Percentiles rank a stretch among this genome's conserved stretches.
Evolutionary conservation across 2,797 vertebrate species (phyloP).

Genomic region (Peromyscus attwateri): DNA sequence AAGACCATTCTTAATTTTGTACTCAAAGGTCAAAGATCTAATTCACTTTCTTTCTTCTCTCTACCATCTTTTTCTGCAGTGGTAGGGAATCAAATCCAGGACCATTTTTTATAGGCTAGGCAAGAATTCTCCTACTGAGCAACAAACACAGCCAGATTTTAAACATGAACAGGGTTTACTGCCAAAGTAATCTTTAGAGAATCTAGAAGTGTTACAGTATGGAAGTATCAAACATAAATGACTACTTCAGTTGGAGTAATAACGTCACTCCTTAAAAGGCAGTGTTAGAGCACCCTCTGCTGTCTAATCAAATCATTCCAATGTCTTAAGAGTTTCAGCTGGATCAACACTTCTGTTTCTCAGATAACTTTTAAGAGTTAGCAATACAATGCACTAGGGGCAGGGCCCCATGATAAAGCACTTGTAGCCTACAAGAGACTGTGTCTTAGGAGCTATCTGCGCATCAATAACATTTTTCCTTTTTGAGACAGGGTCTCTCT

Average conservation of each 20-base stretch:
- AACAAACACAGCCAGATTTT: not conserved
- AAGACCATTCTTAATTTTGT: slow-evolving; percentile 38
- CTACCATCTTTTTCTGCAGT: too few species aligned
- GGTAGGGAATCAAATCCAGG: not conserved
- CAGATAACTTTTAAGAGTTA: slow-evolving; percentile 28
- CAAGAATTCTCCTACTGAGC: not conserved
- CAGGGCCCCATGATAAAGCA: not conserved
- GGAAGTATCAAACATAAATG: slow-evolving; percentile 24
- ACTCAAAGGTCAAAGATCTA: not conserved
- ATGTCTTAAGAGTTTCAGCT: not conserved
- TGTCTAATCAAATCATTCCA: slow-evolving; percentile 70
- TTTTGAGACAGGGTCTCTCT: not conserved
- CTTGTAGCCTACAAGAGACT: not conserved
- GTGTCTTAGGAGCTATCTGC: not conserved
- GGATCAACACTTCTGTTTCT: not conserved
- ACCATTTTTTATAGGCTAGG: not conserved
- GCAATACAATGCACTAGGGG: not conserved
- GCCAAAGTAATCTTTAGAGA: slow-evolving; percentile 24
- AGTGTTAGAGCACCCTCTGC: slow-evolving; percentile 87
- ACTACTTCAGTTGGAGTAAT: not conserved
- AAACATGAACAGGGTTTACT: slow-evolving; percentile 2
- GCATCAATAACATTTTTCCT: not conserved
- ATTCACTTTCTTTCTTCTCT: not conserved
- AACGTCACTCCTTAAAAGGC: slow-evolving; percentile 43
- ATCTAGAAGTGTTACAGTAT: slow-evolving; percentile 14